Evolutionary conservation across 2,888 invertebrate genomes (phyloP).

Genomic region (Oasisia sp.): DNA sequence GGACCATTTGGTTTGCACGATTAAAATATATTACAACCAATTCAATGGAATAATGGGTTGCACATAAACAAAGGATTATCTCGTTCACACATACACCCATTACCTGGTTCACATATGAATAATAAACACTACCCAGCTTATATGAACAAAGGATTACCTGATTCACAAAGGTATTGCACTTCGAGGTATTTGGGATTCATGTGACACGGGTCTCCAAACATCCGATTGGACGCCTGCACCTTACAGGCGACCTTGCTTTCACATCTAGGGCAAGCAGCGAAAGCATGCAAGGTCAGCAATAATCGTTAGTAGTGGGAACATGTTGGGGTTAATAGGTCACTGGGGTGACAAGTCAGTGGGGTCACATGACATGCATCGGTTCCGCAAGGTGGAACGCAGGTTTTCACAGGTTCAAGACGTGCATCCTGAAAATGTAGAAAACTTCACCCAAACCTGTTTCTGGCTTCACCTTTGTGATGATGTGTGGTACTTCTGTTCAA

Average conservation of each 20-base stretch:
- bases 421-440: background rate
- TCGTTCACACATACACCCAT: background rate
- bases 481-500: background rate
- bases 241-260: conserved; percentile 31
- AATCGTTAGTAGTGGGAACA: background rate
- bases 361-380: background rate
- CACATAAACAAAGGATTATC: background rate
- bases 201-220: conserved; percentile 73
- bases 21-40: background rate
- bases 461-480: background rate
- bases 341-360: background rate
- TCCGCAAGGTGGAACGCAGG: conserved; percentile 23
- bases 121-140: background rate
- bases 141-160: conserved; percentile 32
- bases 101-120: background rate
- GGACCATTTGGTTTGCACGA: background rate
- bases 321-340: too few relatives aligned
- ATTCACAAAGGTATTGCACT: conserved; percentile 70
- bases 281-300: background rate
- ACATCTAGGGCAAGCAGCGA: conserved; percentile 31
- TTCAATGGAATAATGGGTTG: background rate
- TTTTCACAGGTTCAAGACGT: background rate
- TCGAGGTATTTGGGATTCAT: conserved; percentile 73
- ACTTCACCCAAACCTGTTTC: background rate
- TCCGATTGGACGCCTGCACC: conserved; percentile 35